phyloP scores from a whole-genome alignment of 2,113 vertebrate genomes.

The Dunckerocampus dactyliophorus region DNA sequence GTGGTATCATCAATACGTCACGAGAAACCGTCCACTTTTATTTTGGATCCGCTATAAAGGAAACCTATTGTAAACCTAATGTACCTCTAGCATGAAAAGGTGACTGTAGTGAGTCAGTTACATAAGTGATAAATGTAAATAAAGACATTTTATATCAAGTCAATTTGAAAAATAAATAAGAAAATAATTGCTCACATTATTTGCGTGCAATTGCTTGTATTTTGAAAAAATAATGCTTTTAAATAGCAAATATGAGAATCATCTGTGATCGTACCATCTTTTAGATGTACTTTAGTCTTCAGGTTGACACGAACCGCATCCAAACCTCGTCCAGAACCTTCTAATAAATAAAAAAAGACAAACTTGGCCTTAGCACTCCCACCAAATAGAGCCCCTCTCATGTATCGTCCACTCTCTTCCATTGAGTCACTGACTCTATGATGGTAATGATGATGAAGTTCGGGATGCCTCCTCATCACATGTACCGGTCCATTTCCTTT shows the following conservation, averaged over 20 bases:
- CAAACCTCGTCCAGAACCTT: slow-evolving; percentile 14
- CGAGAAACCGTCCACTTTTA: too few species aligned
- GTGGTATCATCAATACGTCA: too few species aligned
- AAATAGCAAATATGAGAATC: neutral
- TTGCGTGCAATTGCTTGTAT: too few species aligned
- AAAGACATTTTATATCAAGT: neutral
- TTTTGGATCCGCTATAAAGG: too few species aligned
- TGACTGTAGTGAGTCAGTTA: too few species aligned
- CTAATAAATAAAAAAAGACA: neutral
- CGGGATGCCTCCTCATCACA: slow-evolving; percentile 41
- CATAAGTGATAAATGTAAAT: too few species aligned
- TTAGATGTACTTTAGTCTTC: neutral
- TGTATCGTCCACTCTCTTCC: slow-evolving; percentile 18
- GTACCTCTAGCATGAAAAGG: too few species aligned
- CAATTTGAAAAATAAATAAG: neutral
- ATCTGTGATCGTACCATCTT: neutral
- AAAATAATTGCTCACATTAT: too few species aligned
- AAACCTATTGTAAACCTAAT: too few species aligned
- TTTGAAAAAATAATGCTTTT: neutral
- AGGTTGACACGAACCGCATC: slow-evolving; percentile 5
- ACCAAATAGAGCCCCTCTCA: slow-evolving; percentile 18
- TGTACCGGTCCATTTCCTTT: slow-evolving; percentile 47
- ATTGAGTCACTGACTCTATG: neutral
- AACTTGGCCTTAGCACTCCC: slow-evolving; percentile 32
- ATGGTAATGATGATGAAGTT: slow-evolving; percentile 45